phyloP scores from a whole-genome alignment of 2,888 invertebrate genomes.

The Tetanocera ferruginea region DNA sequence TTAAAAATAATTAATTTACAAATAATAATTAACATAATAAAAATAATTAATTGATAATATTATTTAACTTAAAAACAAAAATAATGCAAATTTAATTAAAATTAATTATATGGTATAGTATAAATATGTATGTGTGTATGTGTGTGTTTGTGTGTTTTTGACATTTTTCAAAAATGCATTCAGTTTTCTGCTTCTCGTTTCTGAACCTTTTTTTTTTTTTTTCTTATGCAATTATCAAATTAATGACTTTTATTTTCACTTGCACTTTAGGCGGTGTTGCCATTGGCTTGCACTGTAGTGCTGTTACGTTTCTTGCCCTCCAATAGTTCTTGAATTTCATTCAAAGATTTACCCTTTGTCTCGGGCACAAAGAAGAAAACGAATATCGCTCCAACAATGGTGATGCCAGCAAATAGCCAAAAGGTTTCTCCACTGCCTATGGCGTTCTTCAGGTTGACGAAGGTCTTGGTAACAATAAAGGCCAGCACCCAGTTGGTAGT shows the following conservation, averaged over 20 bases:
- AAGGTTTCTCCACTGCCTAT: slow-evolving; percentile 78
- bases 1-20: background rate
- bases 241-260: background rate
- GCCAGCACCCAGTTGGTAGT: slow-evolving; percentile 86
- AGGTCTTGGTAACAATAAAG: slow-evolving; percentile 84
- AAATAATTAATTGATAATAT: background rate
- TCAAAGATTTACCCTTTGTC: slow-evolving; percentile 71
- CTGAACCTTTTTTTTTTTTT: background rate
- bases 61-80: background rate
- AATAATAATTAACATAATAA: background rate
- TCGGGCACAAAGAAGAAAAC: slow-evolving; percentile 76
- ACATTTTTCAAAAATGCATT: slow-evolving; percentile 15
- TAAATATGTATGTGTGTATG: background rate
- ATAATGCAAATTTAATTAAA: background rate
- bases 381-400: slow-evolving; percentile 76
- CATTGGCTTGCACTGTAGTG: background rate
- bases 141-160: background rate
- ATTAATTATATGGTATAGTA: background rate
- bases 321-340: slow-evolving; percentile 65
- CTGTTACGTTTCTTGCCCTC: slow-evolving; percentile 50
- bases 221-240: background rate
- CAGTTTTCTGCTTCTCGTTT: background rate
- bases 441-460: slow-evolving; percentile 72
- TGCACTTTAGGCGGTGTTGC: background rate
- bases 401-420: slow-evolving; percentile 80